phyloP scores from a whole-genome alignment of 2,113 vertebrate genomes.

The Callaeas wilsoni region DNA sequence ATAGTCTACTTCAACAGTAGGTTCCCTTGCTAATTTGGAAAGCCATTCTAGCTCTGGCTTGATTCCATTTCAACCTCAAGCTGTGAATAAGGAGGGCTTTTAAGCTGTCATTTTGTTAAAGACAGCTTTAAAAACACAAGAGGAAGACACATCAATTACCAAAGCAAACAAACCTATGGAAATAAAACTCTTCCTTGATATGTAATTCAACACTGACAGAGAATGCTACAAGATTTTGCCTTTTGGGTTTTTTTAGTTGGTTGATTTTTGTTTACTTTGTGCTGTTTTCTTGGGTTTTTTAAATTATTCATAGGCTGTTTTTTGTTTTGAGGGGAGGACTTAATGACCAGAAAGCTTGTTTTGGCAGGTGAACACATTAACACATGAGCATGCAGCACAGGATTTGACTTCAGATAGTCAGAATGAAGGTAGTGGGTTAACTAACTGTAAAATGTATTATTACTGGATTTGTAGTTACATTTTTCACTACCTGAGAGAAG shows the following conservation, averaged over 20 bases:
- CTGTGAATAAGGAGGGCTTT: slow-evolving; percentile 60
- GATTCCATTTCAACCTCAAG: slow-evolving; percentile 50
- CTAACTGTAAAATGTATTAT: background rate
- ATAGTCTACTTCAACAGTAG: slow-evolving; percentile 54
- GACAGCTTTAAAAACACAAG: slow-evolving; percentile 33
- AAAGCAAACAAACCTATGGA: slow-evolving; percentile 34
- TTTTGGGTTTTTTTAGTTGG: background rate
- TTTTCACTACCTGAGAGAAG: background rate
- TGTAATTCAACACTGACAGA: background rate
- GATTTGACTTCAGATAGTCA: background rate
- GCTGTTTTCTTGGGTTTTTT: background rate
- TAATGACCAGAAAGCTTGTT: background rate
- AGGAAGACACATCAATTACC: slow-evolving; percentile 19
- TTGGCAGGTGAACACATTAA: background rate
- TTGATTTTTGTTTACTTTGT: background rate
- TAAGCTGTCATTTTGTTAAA: slow-evolving; percentile 57
- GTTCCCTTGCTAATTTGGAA: slow-evolving; percentile 51
- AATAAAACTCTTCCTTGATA: background rate
- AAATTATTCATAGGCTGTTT: background rate
- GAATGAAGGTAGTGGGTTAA: background rate
- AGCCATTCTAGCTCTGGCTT: slow-evolving; percentile 24
- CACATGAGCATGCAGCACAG: background rate
- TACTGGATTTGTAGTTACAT: background rate
- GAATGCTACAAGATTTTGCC: background rate
- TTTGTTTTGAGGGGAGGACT: background rate